Conservation (phyloP, 2,888 invertebrate genomes). For the Cheilosia vulpina region DNA sequence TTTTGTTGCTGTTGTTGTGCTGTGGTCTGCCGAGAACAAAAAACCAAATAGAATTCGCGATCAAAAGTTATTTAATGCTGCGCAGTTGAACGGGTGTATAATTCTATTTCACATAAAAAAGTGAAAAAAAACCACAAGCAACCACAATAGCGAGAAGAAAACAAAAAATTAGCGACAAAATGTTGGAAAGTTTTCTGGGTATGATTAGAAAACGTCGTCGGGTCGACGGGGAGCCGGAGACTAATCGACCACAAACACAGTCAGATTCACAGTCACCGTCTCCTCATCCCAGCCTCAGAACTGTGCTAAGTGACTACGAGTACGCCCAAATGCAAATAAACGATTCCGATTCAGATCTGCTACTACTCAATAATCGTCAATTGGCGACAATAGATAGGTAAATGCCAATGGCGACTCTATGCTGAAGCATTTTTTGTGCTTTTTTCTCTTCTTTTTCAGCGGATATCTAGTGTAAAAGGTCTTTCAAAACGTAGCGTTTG, state of each 20-base stretch:
- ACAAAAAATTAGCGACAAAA: conserved; percentile 47
- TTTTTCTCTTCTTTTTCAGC: conserved; percentile 53
- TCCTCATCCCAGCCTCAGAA: conserved; percentile 21
- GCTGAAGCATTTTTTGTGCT: conserved; percentile 58
- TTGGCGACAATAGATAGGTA: conserved; percentile 67
- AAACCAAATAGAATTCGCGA: not conserved
- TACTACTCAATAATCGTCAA: conserved; percentile 55
- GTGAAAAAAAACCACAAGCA: conserved; percentile 3
- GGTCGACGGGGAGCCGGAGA: conserved; percentile 76
- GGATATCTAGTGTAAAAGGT: conserved; percentile 12
- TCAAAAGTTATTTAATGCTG: conserved; percentile 16
- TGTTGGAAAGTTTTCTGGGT: conserved; percentile 80
- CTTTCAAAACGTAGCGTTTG: not conserved
- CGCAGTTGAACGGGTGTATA: conserved; percentile 12
- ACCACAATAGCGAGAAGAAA: conserved; percentile 13
- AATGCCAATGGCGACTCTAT: conserved; percentile 38
- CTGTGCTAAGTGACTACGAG: conserved; percentile 47
- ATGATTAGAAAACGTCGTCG: conserved; percentile 81
- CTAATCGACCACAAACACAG: conserved; percentile 1
- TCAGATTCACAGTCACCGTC: conserved; percentile 24
- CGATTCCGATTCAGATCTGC: conserved; percentile 62
- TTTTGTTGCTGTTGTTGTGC: conserved; percentile 7
- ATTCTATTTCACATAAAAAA: not conserved
- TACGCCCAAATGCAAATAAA: conserved; percentile 45
- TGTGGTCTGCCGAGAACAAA: not conserved